A percentile compares a stretch with the other conserved stretches of the same genome.
These are phyloP conservation scores for Sycophaga agraensis DNA, from an alignment of 1,140 invertebrate genomes.

Conservation along the genomic window DNA sequence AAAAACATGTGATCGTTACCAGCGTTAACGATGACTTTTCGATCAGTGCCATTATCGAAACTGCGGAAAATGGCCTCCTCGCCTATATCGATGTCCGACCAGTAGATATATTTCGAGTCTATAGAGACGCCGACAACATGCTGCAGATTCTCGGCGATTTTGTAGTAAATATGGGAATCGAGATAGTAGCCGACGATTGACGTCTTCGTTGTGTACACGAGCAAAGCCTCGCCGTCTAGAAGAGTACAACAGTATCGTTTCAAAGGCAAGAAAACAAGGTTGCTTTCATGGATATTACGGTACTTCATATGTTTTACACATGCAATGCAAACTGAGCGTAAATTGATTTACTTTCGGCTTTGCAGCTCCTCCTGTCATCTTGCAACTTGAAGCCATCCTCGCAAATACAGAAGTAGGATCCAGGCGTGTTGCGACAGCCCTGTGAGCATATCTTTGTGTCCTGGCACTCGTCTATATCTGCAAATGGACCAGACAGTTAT, in stretches of 20 bases:
- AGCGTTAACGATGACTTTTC: conserved; percentile 58
- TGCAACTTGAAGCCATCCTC: conserved; percentile 71
- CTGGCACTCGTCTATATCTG: conserved; percentile 83
- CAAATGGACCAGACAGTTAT: conserved; percentile 3
- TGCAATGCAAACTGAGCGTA: no score
- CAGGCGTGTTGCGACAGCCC: conserved; percentile 74
- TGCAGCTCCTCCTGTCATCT: conserved; percentile 71
- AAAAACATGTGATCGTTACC: conserved; percentile 49
- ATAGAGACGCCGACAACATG: conserved; percentile 69
- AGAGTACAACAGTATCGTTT: no score
- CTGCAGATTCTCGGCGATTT: conserved; percentile 55
- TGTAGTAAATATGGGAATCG: conserved; percentile 51
- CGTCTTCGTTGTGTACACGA: conserved; percentile 64
- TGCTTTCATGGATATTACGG: no score
- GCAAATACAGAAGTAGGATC: conserved; percentile 80
- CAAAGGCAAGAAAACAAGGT: no score
- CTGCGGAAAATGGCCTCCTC: conserved; percentile 68
- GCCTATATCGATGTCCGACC: conserved; percentile 69
- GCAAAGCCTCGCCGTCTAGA: conserved; percentile 62
- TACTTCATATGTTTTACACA: no score
- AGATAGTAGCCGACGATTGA: conserved; percentile 60
- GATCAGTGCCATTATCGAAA: conserved; percentile 58
- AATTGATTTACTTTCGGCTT: conserved; percentile 57
- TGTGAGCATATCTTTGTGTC: conserved; percentile 80
- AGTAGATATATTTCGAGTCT: conserved; percentile 71